Base-by-base conservation (phyloP, 2,888 invertebrate genomes). In the Acrobasis suavella region DNA sequence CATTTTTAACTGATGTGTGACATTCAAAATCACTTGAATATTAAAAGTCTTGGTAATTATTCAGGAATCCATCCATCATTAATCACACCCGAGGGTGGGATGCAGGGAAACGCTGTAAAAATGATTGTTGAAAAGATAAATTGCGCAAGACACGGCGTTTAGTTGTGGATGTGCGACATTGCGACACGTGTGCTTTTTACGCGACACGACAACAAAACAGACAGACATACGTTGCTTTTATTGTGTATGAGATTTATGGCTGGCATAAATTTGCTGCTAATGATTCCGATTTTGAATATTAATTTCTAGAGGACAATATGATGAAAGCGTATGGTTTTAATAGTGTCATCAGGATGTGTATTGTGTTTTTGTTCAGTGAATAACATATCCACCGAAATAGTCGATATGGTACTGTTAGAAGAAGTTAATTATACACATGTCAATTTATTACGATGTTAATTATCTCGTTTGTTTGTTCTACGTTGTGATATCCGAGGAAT, bases 1-100 rank as follows among this genome's bases (percentile, higher is more conserved):
- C 61, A 78, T 69, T 80, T 65, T 82, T 42, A 68, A 39, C 68
- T 64, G 72, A 12, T 50, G 32, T 1, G 15, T 15, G 15, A 49
- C 49, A 62, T 55, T 70, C 76, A 77, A 81, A 89, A 91, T 89
- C 91, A 89, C 91, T 92, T 91, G 88, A 91, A 92, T 91, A 91
- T 92, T 91, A 92, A 92, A 92, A 92, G 89, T 91, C 91, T 87
- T 89, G 89, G 91, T 92, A 92, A 92, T 92, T 92, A 92, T 92
- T 92, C 91, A 91, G 91, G 91, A 91, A 91, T 92, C 91, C 89
- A 92, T 92, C 91, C 90, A 91, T 92, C 92, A 92, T 92, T 92
- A 92, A 92, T 92, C 92, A 91, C 86, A 82, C 80, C 80, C 72
- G 86, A 83, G 87, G 88, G 86, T 87, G 85, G 81, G 82, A 75